Base-by-base conservation (phyloP, 2,113 vertebrate species). In the Scomber japonicus region DNA sequence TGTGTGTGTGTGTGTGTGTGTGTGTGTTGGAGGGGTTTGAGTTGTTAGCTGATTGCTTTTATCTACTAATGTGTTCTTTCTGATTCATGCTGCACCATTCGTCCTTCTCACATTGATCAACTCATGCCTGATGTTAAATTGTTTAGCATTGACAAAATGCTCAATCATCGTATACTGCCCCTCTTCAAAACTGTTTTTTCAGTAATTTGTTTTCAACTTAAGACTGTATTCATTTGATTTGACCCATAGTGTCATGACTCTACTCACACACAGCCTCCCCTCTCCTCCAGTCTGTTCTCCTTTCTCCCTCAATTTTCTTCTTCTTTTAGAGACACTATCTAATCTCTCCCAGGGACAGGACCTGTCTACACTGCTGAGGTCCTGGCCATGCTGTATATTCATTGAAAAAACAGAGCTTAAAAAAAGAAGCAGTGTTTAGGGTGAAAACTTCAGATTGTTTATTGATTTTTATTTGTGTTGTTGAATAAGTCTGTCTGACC, bases 401-500 rank as follows among this genome's bases (percentile, higher is more conserved):
- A 98, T 99, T 98, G 97, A 94, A 93, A 90, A 91, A 96, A 95
- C 94, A 97, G 94, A 80, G 71, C 69, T 90, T 86, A 81, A 88
- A 88, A 83, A 85, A 96, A 96, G 56, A 78, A 85, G 69, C 73
- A 67, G 75, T 71, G 95, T 97, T 96, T 96, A 97, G 87, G 83
- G 93, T 94, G 97, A 97, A 96, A 97, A 98, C 97, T 99, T 99
- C 95, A 99, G 96, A 99, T 99, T 99, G 97, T 99, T 98, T 99
- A 99, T 99, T 99, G 97, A 99, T 99, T 99, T 99, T 99, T 97
- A 98, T 99, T 97, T 99, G 97, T 98, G 95, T 82, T 96, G 96
- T 97, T 97, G 96, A 97, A 96, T 96, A 96, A 96, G 96, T 97
- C 96, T 96, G 95, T 95, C 95, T 96, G 95, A 90, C 94, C 95